A percentile compares a stretch with the other conserved stretches of the same genome.
phyloP scores from a whole-genome alignment of 2,888 invertebrate species.

The Drosophila anomalata region DNA sequence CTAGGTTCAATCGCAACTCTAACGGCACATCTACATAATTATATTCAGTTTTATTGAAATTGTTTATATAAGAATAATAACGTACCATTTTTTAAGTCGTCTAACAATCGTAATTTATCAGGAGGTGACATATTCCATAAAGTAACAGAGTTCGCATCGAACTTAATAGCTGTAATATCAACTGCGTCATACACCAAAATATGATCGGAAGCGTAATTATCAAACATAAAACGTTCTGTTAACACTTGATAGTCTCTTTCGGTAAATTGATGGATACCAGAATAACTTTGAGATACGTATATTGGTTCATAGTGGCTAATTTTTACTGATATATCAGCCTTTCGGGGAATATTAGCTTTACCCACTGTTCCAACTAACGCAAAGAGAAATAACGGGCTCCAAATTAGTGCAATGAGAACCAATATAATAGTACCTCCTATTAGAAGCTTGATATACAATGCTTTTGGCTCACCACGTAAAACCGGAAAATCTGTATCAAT shows the following conservation, averaged over 20 bases:
- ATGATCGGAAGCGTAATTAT: conserved; percentile 54
- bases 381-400: conserved; percentile 98
- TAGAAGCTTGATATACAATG: conserved; percentile 92
- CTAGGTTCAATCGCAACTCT: conserved; percentile 47
- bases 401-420: conserved; percentile 94
- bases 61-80: background rate
- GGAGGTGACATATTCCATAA: conserved; percentile 69
- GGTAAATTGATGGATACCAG: conserved; percentile 88
- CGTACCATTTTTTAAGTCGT: conserved; percentile 49
- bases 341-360: conserved; percentile 91
- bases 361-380: conserved; percentile 97
- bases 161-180: conserved; percentile 58
- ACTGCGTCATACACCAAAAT: conserved; percentile 54
- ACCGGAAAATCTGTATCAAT: conserved; percentile 95
- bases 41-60: conserved; percentile 17
- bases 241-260: conserved; percentile 85
- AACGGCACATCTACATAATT: conserved; percentile 19
- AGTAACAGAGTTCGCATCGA: conserved; percentile 60
- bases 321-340: conserved; percentile 91
- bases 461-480: conserved; percentile 92
- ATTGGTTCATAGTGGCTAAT: conserved; percentile 96
- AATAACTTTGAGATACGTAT: conserved; percentile 94
- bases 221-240: conserved; percentile 86
- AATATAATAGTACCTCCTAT: conserved; percentile 94
- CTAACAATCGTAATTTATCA: conserved; percentile 51